Evolutionary conservation across 53 echinoderm and acorn worm species (phyloP), one percentile per base, ranked within the genome.

Genomic region (Pentamera pediparva): DNA sequence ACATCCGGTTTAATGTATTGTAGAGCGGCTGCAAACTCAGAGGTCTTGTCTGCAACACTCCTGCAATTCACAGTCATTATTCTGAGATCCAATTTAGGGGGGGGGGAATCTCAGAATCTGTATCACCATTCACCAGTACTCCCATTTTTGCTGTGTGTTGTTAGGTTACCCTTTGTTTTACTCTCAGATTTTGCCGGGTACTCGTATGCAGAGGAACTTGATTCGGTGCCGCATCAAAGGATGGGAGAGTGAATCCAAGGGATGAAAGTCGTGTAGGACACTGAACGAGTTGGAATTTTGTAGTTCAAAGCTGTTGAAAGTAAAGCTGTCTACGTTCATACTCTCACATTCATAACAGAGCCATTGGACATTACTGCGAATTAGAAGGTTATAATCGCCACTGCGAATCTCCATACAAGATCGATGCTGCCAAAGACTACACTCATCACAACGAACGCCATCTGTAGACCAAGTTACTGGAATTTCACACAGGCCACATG

Each of bases 341-440:
- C 39, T 56, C 20, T 58, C 45, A 70, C 69, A 79, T 40, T 79
- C 69, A 25, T 79, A 79, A 30, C 70, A 79, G 10, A 53, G 57
- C 69, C 69, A 67, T 53, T 15, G 37, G 3, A 55, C 69, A 47
- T 45, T 59, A 32, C 41, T 41, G 28, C 70, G 54, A 30, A 40
- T 39, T 32, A 79, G 70, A 0, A 41, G 70, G 35, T 62, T 62
- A 19, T 33, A 62, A 24, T 62, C 20, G 36, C 36, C 34, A 34
- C 0, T 62, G 2, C 37, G 36, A 15, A 62, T 62, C 33, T 60
- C 61, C 8, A 60, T 60, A 60, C 61, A 60, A 10, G 61, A 60
- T 12, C 61, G 28, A n/a, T 70, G 79, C 30, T 79, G 69, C 79
- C 79, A 79, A 15, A 76, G 26, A 27, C 56, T 67, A 56, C 79